Conservation (phyloP, 2,113 vertebrate species). For the Cyphotilapia sp. region DNA sequence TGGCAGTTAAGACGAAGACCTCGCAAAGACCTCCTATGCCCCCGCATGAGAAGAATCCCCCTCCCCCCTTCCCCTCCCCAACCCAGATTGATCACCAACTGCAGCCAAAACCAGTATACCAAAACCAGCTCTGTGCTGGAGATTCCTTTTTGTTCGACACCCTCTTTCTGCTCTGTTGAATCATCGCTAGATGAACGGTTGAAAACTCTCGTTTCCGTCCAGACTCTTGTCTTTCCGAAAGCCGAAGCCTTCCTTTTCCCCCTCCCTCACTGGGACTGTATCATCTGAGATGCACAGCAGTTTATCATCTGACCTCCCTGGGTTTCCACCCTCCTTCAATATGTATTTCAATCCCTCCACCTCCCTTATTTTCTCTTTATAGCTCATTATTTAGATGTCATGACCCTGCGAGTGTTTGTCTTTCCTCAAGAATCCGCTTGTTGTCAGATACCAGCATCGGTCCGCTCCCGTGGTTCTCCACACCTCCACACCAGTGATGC, state of each 20-base stretch:
- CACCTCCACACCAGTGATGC: background rate
- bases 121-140: slow-evolving; percentile 69
- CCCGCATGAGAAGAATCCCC: slow-evolving; percentile 52
- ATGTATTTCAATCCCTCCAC: background rate
- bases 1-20: slow-evolving; percentile 78
- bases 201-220: slow-evolving; percentile 58
- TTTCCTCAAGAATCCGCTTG: background rate
- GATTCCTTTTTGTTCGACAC: background rate
- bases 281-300: background rate
- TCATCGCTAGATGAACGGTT: background rate
- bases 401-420: background rate
- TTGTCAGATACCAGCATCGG: slow-evolving; percentile 18
- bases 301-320: background rate
- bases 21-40: background rate
- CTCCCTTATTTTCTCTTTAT: background rate
- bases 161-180: background rate
- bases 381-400: background rate
- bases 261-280: background rate
- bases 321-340: background rate
- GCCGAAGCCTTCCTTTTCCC: background rate
- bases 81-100: slow-evolving; percentile 44
- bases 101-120: slow-evolving; percentile 77
- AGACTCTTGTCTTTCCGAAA: slow-evolving; percentile 11
- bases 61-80: slow-evolving; percentile 9
- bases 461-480: background rate